Conservation (phyloP, 2,797 vertebrate genomes). For the Scleropages formosus region DNA sequence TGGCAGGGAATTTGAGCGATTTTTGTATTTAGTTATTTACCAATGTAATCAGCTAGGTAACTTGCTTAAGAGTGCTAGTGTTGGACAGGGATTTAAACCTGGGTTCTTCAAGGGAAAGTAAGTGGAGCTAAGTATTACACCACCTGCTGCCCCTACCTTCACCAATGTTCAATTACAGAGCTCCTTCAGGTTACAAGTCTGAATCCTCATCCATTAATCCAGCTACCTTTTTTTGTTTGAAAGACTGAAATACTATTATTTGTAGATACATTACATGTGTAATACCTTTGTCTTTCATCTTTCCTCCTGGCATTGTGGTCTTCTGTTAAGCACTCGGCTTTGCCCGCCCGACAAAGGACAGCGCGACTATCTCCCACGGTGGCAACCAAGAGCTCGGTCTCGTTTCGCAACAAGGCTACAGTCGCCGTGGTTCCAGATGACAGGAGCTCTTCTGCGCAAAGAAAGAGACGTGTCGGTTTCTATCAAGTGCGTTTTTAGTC, state of each 20-base stretch:
- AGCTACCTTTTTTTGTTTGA: background rate
- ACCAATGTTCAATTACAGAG: no score
- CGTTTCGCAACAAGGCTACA: constrained; percentile 30
- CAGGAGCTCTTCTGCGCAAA: constrained; percentile 16
- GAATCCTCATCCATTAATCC: no score
- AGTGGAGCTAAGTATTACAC: no score
- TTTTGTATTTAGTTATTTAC: no score
- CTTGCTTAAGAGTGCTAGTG: no score
- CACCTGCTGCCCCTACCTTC: no score
- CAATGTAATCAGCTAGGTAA: no score
- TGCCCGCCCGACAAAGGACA: constrained; percentile 34
- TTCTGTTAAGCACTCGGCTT: constrained; percentile 30
- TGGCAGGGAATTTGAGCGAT: no score
- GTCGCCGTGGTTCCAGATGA: constrained; percentile 35
- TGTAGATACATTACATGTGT: background rate
- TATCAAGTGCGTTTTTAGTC: background rate
- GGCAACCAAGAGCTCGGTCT: constrained; percentile 26
- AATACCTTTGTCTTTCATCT: constrained; percentile 35
- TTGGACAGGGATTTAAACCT: no score
- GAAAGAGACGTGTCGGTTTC: background rate
- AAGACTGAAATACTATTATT: background rate
- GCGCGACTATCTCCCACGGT: constrained; percentile 39
- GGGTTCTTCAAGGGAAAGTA: no score
- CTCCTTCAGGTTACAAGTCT: no score
- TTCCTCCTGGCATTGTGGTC: constrained; percentile 36